These are phyloP conservation scores for Raja brachyura DNA, from an alignment of 2,113 vertebrate genomes.

Conservation along the genomic window DNA sequence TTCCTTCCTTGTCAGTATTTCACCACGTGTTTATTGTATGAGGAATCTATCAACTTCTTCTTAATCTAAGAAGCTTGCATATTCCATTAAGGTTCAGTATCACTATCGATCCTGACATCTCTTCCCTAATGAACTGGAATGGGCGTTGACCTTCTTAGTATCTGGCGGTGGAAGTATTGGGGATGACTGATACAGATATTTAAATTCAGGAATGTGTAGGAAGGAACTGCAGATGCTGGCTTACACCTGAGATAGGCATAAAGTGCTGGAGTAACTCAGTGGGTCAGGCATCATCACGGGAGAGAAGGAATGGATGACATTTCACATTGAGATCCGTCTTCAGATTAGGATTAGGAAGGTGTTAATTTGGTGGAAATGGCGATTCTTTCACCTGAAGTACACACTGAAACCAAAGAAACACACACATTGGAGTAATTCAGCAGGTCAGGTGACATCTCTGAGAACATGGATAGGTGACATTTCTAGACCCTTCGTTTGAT, in stretches of 20 bases:
- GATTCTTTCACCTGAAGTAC: background rate
- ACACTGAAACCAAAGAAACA: background rate
- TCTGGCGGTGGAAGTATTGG: background rate
- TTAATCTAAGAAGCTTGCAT: background rate
- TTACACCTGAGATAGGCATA: too few relatives aligned
- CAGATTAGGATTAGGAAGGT: too few relatives aligned
- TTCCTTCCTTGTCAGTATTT: background rate
- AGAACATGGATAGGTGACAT: too few relatives aligned
- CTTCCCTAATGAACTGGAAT: background rate
- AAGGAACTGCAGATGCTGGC: too few relatives aligned
- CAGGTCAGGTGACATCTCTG: too few relatives aligned
- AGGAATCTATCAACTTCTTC: background rate
- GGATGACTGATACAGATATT: background rate
- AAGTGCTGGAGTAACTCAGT: too few relatives aligned
- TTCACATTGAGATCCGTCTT: too few relatives aligned
- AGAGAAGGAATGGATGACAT: too few relatives aligned
- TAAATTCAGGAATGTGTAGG: background rate
- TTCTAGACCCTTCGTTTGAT: too few relatives aligned
- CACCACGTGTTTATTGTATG: background rate
- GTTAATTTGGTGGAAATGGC: background rate
- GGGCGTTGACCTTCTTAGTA: background rate
- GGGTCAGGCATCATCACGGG: too few relatives aligned
- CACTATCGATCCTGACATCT: background rate
- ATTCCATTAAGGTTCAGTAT: background rate
- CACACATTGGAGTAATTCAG: background rate